A percentile compares a stretch with the other conserved stretches of the same genome.
Evolutionary conservation across 1,140 invertebrate genomes (phyloP).

Genomic region (Meloidogyne hapla): DNA sequence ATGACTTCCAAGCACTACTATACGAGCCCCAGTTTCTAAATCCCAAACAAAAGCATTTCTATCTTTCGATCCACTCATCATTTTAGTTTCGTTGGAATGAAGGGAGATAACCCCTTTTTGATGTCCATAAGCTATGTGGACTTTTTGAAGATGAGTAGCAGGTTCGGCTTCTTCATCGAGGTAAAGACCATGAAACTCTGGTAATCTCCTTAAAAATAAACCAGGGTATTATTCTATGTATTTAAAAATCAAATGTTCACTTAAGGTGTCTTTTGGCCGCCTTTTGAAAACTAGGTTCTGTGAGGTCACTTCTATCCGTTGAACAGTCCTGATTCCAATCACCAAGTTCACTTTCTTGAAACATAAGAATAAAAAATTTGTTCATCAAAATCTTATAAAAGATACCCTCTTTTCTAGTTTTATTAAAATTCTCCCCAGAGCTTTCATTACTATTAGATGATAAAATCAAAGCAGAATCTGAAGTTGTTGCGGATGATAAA

Average conservation of each 20-base stretch:
- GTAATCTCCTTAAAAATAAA: too few relatives aligned
- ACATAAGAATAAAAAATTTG: too few relatives aligned
- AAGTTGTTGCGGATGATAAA: background rate
- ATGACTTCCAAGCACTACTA: background rate
- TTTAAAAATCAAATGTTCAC: background rate
- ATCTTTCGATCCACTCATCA: background rate
- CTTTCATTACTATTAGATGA: background rate
- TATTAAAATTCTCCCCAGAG: too few relatives aligned
- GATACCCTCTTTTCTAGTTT: background rate
- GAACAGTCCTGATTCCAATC: background rate
- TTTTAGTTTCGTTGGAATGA: background rate
- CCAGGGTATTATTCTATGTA: too few relatives aligned
- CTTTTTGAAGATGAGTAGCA: background rate
- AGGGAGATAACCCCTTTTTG: background rate
- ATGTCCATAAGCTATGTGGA: background rate
- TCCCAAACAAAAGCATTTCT: constrained; percentile 10
- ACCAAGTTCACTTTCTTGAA: background rate
- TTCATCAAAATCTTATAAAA: too few relatives aligned
- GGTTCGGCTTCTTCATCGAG: too few relatives aligned
- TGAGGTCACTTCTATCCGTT: background rate
- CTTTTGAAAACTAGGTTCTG: background rate
- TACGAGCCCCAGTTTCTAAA: background rate
- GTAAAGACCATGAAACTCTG: too few relatives aligned
- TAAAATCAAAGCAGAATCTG: background rate
- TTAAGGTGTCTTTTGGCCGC: background rate